Percentiles rank a stretch among this genome's conserved stretches.
Conservation (phyloP, 2,113 vertebrate genomes). For the Heliornis fulica region DNA sequence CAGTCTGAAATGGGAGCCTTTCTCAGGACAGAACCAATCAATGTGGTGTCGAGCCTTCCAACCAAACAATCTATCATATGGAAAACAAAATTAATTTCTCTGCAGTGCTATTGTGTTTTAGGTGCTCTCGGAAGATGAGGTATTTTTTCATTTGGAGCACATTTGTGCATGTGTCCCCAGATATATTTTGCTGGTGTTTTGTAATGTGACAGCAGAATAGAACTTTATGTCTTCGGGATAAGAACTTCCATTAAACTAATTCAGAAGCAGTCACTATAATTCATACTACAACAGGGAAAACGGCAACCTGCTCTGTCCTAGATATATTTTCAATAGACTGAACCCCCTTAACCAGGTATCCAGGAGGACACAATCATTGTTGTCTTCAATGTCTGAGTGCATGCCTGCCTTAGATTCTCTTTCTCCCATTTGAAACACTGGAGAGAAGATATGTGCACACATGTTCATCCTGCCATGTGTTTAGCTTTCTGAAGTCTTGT, state of each 20-base stretch:
- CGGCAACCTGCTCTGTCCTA: not conserved
- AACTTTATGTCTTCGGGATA: conserved; percentile 52
- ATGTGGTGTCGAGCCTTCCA: conserved; percentile 11
- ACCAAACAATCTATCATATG: conserved; percentile 35
- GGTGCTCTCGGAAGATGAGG: not conserved
- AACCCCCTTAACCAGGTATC: not conserved
- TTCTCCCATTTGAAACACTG: not conserved
- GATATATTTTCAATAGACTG: not conserved
- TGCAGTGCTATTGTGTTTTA: conserved; percentile 23
- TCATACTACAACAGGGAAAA: conserved; percentile 3
- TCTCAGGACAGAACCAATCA: conserved; percentile 30
- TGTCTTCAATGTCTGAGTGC: not conserved
- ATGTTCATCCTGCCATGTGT: too few species aligned
- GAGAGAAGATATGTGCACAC: not conserved
- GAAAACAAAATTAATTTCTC: conserved; percentile 41
- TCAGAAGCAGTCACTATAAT: conserved; percentile 35
- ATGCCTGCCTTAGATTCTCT: not conserved
- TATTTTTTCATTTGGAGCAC: not conserved
- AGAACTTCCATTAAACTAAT: conserved; percentile 54
- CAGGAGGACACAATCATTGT: not conserved
- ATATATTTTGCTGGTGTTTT: conserved; percentile 5
- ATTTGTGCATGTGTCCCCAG: not conserved
- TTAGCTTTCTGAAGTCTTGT: not conserved
- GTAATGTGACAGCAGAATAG: conserved; percentile 35
- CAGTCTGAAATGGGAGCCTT: conserved; percentile 3